A percentile compares a stretch with the other conserved stretches of the same genome.
Evolutionary conservation across 2,113 vertebrate genomes (phyloP).

Genomic region (Delphinapterus leucas): DNA sequence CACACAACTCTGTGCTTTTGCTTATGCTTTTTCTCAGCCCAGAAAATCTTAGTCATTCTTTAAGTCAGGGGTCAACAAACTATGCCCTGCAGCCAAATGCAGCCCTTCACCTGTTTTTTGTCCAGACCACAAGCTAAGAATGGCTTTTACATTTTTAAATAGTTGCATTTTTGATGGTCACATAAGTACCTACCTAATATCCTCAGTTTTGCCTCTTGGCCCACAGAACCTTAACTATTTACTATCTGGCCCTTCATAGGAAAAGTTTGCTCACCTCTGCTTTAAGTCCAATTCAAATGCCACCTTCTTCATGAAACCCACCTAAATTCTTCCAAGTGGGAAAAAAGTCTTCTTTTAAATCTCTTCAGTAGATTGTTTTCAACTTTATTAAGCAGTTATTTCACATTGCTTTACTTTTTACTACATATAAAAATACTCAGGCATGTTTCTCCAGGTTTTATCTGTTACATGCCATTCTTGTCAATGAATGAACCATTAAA

Average conservation of each 20-base stretch:
- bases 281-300: neutral
- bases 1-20: neutral
- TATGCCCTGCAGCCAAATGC: neutral
- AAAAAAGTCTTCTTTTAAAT: neutral
- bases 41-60: neutral
- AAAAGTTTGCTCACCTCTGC: neutral
- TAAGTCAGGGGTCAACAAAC: neutral
- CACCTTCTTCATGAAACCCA: neutral
- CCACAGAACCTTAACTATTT: neutral
- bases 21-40: neutral
- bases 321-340: neutral
- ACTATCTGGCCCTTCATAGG: neutral
- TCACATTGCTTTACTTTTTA: neutral
- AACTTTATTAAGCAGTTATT: neutral
- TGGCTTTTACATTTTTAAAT: neutral
- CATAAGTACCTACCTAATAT: neutral
- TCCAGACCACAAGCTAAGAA: neutral
- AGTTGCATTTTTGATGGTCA: neutral
- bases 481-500: neutral
- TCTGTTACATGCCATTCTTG: neutral
- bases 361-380: neutral
- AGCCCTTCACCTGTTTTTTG: neutral
- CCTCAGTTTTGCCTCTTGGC: neutral
- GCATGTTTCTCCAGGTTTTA: neutral
- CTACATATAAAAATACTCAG: neutral